Evolutionary conservation across 2,113 vertebrate species (phyloP).

Genomic region (Myanophis thanlyinensis): DNA sequence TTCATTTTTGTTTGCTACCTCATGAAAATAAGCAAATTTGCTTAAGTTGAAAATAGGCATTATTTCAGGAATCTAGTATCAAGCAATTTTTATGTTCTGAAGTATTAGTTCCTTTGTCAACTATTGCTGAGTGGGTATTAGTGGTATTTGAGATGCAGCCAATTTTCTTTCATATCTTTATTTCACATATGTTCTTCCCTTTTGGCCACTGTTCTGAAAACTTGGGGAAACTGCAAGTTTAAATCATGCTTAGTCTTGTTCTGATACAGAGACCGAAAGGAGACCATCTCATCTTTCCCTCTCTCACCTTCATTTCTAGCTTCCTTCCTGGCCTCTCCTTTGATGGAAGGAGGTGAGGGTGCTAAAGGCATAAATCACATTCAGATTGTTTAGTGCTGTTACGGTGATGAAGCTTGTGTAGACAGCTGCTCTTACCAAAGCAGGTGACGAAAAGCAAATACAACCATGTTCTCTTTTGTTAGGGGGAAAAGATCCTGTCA

Average conservation of each 20-base stretch:
- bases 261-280: not conserved
- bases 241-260: not conserved
- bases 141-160: not conserved
- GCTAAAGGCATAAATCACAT: conserved; percentile 16
- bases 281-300: not conserved
- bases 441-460: not conserved
- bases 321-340: not conserved
- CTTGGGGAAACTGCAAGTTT: conserved; percentile 24
- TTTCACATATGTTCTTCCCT: not conserved
- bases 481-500: not conserved
- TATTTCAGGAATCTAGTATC: conserved; percentile 1
- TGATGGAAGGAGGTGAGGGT: not conserved
- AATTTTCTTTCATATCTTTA: conserved; percentile 31
- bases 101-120: conserved; percentile 14
- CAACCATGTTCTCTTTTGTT: not conserved
- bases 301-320: too few relatives aligned
- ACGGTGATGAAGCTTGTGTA: not conserved
- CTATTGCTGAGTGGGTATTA: conserved; percentile 20
- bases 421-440: not conserved
- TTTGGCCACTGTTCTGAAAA: conserved; percentile 11
- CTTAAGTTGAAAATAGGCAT: conserved; percentile 7
- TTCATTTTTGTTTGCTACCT: not conserved
- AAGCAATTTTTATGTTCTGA: not conserved
- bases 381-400: not conserved
- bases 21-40: conserved; percentile 23